Base-by-base conservation (phyloP, 2,888 invertebrate genomes). In the Laothoe populi region DNA sequence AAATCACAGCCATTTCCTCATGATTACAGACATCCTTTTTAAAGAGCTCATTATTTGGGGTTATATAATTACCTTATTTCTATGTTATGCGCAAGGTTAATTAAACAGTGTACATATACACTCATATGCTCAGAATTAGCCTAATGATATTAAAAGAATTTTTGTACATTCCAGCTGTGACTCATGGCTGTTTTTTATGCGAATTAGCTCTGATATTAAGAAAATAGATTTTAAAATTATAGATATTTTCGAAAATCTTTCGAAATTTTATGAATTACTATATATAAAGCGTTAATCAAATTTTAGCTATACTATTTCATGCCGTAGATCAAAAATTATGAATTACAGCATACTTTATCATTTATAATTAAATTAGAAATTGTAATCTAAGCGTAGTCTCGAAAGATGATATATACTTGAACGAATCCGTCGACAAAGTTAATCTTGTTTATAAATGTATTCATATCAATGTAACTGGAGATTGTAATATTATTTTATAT, bases 401-500 rank as follows among this genome's bases (percentile, higher is more conserved):
- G 19, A 19, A 19, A n/a, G 19, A 11, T 35, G 31, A 3, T 42
- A 53, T 13, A 7, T 13, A 38, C 38, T 53, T 31, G 31, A 19
- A 49, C 26, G 26, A 49, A 31, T n/a, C 13, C 7, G 16, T 16
- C 19, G 19, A 19, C 8, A 44, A 35, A 19, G 31, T 35, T 10
- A 53, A 53, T 53, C 31, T 53, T 4, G 19, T 53, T 8, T 35
- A 53, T 35, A 19, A 5, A 26, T 31, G 31, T 35, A 31, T 49
- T 49, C 31, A 49, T 31, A 26, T 26, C 26, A 16, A 35, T 35
- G 49, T 31, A 53, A 53, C 49, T 19, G 11, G 35, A 53, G 31
- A 53, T 19, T 16, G 5, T 53, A 16, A 26, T 31, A 53, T 19
- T 53, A 53, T 35, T 35, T 35, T 1, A 53, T 13, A 53, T 53